Evolutionary conservation across 2,797 vertebrate species (phyloP), one percentile per base, ranked within the genome.

Genomic region (Cephalopachus bancanus): DNA sequence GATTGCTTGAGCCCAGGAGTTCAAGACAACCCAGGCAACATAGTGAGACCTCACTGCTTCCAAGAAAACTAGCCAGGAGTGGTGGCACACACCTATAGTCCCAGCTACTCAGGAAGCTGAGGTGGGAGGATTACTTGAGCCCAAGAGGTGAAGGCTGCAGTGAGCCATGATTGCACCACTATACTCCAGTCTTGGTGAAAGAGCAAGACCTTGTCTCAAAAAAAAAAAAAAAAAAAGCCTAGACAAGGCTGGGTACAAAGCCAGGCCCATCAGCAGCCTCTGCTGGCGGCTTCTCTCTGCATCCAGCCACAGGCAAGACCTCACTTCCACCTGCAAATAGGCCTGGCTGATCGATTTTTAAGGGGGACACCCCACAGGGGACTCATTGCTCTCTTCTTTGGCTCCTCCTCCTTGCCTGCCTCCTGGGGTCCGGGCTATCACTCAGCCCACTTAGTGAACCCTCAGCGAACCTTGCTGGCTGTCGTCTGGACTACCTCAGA

Each of bases 341-440:
- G 75, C 83, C 71, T 62, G 37, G 53, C 71, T 55, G 59, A 33
- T 80, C 14, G 33, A 55, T 86, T 91, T 96, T 86, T 94, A 96
- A 83, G 74, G 75, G 59, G 80, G 49, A 83, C 37, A 76, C 30
- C 33, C 93, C 84, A n/a, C 55, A 84, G 78, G 72, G 14, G 49
- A 89, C 78, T 67, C 44, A 2, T 12, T 26, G 15, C 57, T 94
- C 81, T 83, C 60, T 87, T 86, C 44, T 8, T 80, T 37, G 20
- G 16, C 55, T 83, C 84, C 74, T 97, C 37, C 33, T 76, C 75
- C 30, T 4, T 33, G 80, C 62, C 81, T 59, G n/a, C 20, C 89
- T 95, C 76, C 26, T 1, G 0, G 53, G 30, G 64, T 72, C 65
- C 7, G 14, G 24, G 60, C 28, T 90, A 0, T 62, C 44, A 53